These are phyloP conservation scores for Labeo rohita DNA, from an alignment of 2,113 vertebrate genomes.

Conservation along the genomic window DNA sequence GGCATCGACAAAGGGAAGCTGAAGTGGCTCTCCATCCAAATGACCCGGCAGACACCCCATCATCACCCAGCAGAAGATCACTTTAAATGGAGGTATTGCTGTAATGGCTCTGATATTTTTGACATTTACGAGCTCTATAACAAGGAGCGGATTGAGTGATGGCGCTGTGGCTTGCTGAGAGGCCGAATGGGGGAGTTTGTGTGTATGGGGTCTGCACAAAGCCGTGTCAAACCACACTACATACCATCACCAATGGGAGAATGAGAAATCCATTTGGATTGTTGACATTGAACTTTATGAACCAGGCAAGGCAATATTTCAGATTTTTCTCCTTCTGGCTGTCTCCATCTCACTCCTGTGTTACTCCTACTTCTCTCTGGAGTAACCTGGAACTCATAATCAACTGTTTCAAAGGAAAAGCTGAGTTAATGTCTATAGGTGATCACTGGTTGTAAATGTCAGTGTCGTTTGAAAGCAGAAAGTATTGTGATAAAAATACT, in stretches of 20 bases:
- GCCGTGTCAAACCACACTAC: conserved; percentile 55
- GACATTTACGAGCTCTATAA: conserved; percentile 57
- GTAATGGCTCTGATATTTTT: conserved; percentile 56
- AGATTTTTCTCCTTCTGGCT: conserved; percentile 48
- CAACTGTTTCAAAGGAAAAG: conserved; percentile 12
- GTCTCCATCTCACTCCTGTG: conserved; percentile 46
- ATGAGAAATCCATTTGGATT: conserved; percentile 55
- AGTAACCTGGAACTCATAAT: conserved; percentile 18
- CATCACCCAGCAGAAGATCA: conserved; percentile 41
- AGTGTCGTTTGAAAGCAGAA: not conserved
- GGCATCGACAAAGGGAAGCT: conserved; percentile 15
- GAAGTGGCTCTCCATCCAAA: conserved; percentile 5
- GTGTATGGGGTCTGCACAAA: conserved; percentile 48
- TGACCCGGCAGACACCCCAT: conserved; percentile 39
- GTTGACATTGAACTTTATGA: conserved; percentile 59
- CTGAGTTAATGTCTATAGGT: conserved; percentile 6
- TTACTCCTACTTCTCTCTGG: conserved; percentile 41
- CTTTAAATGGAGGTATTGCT: conserved; percentile 43
- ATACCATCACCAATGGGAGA: conserved; percentile 55
- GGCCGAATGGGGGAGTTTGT: conserved; percentile 18
- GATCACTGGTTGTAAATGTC: not conserved
- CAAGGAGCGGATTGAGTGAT: conserved; percentile 58
- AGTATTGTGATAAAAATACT: not conserved
- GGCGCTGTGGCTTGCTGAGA: conserved; percentile 31
- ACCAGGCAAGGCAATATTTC: conserved; percentile 55